Percentiles rank a stretch among this genome's conserved stretches.
Conservation (phyloP, 2,888 invertebrate species). For the Drosophila greeni region DNA sequence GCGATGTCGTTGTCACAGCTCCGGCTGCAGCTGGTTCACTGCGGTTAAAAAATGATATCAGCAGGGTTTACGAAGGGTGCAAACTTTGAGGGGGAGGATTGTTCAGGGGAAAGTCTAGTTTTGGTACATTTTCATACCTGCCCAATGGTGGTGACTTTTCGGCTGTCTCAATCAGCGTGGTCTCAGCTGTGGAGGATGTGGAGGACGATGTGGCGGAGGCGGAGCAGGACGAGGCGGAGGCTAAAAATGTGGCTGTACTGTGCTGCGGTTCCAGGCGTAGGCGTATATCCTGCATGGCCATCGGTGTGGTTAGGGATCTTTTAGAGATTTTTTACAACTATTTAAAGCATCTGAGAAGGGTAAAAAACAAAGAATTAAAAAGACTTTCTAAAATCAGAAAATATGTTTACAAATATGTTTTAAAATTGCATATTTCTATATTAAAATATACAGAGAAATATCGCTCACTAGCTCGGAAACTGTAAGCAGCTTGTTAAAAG, state of each 20-base stretch:
- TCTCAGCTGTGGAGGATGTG: constrained; percentile 51
- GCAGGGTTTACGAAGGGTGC: constrained; percentile 6
- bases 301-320: constrained; percentile 6
- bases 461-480: neutral
- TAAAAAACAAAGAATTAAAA: too few relatives aligned
- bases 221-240: constrained; percentile 34
- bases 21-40: constrained; percentile 44
- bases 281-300: constrained; percentile 78
- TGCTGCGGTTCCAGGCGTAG: constrained; percentile 75
- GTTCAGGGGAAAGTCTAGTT: too few relatives aligned
- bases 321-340: neutral
- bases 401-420: neutral
- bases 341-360: constrained; percentile 52
- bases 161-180: constrained; percentile 62
- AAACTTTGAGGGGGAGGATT: too few relatives aligned
- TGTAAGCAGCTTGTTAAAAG: constrained; percentile 38
- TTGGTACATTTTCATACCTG: constrained; percentile 54
- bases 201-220: constrained; percentile 35
- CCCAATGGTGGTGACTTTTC: constrained; percentile 43
- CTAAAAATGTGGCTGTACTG: constrained; percentile 59
- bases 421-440: neutral
- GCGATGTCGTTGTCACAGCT: constrained; percentile 50
- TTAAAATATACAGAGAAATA: too few relatives aligned
- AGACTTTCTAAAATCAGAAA: neutral
- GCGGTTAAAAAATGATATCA: constrained; percentile 27